Percentiles rank a stretch among this genome's conserved stretches.
Conservation (phyloP, 2,113 vertebrate genomes). For the Osmerus mordax region DNA sequence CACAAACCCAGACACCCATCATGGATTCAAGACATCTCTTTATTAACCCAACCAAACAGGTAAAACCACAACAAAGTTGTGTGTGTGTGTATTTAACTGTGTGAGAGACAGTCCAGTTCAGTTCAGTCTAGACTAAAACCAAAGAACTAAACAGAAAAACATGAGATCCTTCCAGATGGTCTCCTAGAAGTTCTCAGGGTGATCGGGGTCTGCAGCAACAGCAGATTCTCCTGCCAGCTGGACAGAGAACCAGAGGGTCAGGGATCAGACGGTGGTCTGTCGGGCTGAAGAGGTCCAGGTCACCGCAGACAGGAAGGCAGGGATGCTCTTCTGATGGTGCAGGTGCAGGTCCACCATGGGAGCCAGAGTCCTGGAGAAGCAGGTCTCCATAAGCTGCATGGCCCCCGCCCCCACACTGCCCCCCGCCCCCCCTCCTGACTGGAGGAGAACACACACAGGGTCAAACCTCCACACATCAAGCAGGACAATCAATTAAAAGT, state of each 20-base stretch:
- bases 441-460: conserved; percentile 4
- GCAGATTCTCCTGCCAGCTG: too few species aligned
- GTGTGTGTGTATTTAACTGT: too few species aligned
- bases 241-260: conserved; percentile 38
- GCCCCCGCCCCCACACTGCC: background rate
- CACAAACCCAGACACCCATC: background rate
- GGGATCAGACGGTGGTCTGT: conserved; percentile 76
- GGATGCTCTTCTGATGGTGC: conserved; percentile 94
- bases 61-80: too few species aligned
- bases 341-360: conserved; percentile 89
- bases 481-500: background rate
- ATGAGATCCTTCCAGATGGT: too few species aligned
- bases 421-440: background rate
- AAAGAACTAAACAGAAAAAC: too few species aligned
- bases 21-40: too few species aligned
- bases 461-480: background rate
- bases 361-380: conserved; percentile 81
- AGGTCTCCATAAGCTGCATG: conserved; percentile 94
- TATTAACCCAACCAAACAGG: too few species aligned
- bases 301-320: conserved; percentile 90
- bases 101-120: too few species aligned
- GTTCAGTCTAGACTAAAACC: too few species aligned
- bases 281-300: conserved; percentile 97
- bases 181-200: too few species aligned
- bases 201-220: too few species aligned